A percentile compares a stretch with the other conserved stretches of the same genome.
Conservation (phyloP, 2,113 vertebrate genomes). For the Nematolebias whitei region DNA sequence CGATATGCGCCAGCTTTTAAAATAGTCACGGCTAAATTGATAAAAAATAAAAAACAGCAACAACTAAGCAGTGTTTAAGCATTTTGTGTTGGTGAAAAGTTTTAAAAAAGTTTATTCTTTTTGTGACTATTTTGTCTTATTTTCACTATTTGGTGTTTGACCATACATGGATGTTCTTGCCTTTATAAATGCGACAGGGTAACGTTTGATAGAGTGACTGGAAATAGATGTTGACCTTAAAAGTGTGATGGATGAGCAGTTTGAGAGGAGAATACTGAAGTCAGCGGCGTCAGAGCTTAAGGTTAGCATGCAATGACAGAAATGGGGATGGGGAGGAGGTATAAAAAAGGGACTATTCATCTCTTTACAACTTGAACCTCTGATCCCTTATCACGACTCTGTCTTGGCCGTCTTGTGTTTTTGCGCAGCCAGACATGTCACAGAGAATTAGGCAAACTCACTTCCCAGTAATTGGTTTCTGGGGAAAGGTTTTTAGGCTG, state of each 20-base stretch:
- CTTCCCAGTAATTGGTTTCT: conserved; percentile 78
- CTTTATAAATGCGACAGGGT: conserved; percentile 22
- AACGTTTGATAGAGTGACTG: conserved; percentile 73
- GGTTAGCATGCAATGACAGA: conserved; percentile 70
- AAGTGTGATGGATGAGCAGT: conserved; percentile 77
- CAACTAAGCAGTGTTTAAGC: too few relatives aligned
- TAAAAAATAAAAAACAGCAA: too few relatives aligned
- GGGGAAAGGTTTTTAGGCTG: conserved; percentile 71
- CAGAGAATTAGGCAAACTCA: conserved; percentile 70
- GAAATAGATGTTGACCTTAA: conserved; percentile 81
- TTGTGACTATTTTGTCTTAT: neutral
- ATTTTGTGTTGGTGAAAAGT: too few relatives aligned
- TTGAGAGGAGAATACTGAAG: conserved; percentile 72
- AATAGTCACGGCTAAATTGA: neutral
- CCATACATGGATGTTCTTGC: neutral
- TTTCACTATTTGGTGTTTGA: neutral
- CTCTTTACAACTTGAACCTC: conserved; percentile 53
- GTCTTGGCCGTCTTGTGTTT: conserved; percentile 50
- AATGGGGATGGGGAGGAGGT: conserved; percentile 36
- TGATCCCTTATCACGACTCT: conserved; percentile 65
- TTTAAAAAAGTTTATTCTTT: too few relatives aligned
- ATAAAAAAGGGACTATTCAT: conserved; percentile 48
- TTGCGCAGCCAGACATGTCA: conserved; percentile 66
- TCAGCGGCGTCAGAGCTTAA: conserved; percentile 66
- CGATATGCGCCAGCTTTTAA: neutral